Evolutionary conservation across 2,888 invertebrate genomes (phyloP).

Genomic region (Phasia obesa): DNA sequence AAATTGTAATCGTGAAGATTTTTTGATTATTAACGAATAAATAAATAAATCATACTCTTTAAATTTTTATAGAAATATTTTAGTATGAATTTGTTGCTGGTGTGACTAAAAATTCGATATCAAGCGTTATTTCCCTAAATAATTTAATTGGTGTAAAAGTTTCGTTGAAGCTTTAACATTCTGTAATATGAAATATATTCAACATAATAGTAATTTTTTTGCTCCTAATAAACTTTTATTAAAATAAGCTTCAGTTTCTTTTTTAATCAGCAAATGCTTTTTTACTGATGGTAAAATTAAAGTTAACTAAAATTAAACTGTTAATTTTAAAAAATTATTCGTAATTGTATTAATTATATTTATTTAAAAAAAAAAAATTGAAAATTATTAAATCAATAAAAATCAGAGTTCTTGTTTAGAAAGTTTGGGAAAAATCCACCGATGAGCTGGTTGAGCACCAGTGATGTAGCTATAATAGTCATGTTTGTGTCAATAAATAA

Average conservation of each 20-base stretch:
- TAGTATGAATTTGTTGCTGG: neutral
- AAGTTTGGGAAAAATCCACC: too few relatives aligned
- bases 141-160: conserved; percentile 62
- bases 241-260: conserved; percentile 48
- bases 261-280: conserved; percentile 30
- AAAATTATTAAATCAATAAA: too few relatives aligned
- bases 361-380: conserved; percentile 22
- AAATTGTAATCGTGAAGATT: conserved; percentile 12
- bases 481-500: too few relatives aligned
- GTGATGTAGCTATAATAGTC: too few relatives aligned
- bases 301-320: conserved; percentile 16
- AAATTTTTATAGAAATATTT: too few relatives aligned
- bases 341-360: too few relatives aligned
- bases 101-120: conserved; percentile 42
- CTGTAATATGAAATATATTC: conserved; percentile 60
- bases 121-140: conserved; percentile 27
- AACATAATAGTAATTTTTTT: conserved; percentile 21
- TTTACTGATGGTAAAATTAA: conserved; percentile 44
- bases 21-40: too few relatives aligned
- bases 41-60: too few relatives aligned
- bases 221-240: conserved; percentile 61
- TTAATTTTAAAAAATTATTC: too few relatives aligned
- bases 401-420: too few relatives aligned
- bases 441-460: too few relatives aligned
- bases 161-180: too few relatives aligned